Conservation (phyloP, 2,797 vertebrate species). For the Eupleurogrammus muticus region DNA sequence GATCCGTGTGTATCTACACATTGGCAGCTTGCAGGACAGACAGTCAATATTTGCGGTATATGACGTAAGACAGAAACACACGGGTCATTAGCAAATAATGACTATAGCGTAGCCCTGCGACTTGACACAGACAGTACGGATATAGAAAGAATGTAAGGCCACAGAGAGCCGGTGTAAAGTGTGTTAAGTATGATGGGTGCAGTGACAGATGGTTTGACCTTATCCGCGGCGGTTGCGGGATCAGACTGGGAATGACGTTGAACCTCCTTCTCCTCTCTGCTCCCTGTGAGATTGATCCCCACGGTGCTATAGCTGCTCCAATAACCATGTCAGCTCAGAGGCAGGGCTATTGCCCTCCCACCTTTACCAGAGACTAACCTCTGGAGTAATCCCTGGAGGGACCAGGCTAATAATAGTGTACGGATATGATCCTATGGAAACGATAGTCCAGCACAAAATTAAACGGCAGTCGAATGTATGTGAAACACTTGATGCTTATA, state of each 20-base stretch:
- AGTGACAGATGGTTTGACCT: slow-evolving; percentile 75
- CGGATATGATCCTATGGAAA: slow-evolving; percentile 74
- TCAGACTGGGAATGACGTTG: slow-evolving; percentile 56
- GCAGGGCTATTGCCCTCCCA: slow-evolving; percentile 76
- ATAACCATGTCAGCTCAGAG: slow-evolving; percentile 76
- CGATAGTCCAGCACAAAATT: slow-evolving; percentile 74
- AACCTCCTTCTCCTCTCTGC: slow-evolving; percentile 47
- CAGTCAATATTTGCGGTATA: slow-evolving; percentile 67
- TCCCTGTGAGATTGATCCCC: slow-evolving; percentile 71
- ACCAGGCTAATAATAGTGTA: slow-evolving; percentile 73
- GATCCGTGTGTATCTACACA: slow-evolving; percentile 33
- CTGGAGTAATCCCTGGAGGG: slow-evolving; percentile 65
- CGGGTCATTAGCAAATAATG: slow-evolving; percentile 34
- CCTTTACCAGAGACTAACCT: slow-evolving; percentile 75
- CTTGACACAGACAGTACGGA: slow-evolving; percentile 31
- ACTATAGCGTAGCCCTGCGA: slow-evolving; percentile 28
- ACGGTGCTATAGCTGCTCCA: slow-evolving; percentile 66
- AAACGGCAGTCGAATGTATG: slow-evolving; percentile 77
- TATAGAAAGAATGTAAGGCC: slow-evolving; percentile 54
- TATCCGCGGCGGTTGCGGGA: slow-evolving; percentile 60
- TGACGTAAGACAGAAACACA: slow-evolving; percentile 20
- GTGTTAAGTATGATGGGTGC: slow-evolving; percentile 73
- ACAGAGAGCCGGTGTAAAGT: slow-evolving; percentile 67
- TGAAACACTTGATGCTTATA: slow-evolving; percentile 56
- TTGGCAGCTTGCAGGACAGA: slow-evolving; percentile 39